Evolutionary conservation across 1,140 invertebrate genomes (phyloP).

Genomic region (Conus ventricosus): DNA sequence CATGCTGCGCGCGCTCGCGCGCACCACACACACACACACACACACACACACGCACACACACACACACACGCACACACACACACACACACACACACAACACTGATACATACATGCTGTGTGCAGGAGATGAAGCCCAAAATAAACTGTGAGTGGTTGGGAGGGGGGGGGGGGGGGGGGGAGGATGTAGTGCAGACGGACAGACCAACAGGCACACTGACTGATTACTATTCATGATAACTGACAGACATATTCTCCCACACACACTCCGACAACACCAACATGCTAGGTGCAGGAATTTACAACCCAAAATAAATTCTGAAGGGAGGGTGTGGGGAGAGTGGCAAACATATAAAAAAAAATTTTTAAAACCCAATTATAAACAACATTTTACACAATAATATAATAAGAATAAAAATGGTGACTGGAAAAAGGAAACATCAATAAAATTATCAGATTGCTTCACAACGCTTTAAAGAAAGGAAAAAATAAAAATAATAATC

Average conservation of each 20-base stretch:
- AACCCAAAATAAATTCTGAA: too few relatives aligned
- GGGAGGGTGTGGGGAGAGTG: too few relatives aligned
- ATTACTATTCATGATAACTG: neutral
- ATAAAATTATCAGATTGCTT: neutral
- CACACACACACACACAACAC: neutral
- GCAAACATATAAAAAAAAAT: neutral
- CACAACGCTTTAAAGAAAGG: neutral
- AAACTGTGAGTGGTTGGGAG: too few relatives aligned
- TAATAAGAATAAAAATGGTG: neutral
- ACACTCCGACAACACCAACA: neutral
- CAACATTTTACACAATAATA: neutral
- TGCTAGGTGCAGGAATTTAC: neutral
- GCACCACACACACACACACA: too few relatives aligned
- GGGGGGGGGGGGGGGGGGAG: too few relatives aligned
- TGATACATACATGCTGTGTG: neutral
- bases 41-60: too few relatives aligned
- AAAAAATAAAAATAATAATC: neutral
- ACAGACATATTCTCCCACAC: conserved; percentile 1
- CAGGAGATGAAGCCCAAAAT: too few relatives aligned
- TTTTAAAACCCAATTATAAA: neutral
- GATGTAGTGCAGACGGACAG: too few relatives aligned
- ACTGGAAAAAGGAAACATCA: neutral
- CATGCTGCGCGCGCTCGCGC: too few relatives aligned
- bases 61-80: conserved; percentile 1
- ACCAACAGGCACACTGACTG: neutral